Percentiles rank a stretch among this genome's conserved stretches.
phyloP scores from a whole-genome alignment of 2,888 invertebrate species.

The Tipula confusa region DNA sequence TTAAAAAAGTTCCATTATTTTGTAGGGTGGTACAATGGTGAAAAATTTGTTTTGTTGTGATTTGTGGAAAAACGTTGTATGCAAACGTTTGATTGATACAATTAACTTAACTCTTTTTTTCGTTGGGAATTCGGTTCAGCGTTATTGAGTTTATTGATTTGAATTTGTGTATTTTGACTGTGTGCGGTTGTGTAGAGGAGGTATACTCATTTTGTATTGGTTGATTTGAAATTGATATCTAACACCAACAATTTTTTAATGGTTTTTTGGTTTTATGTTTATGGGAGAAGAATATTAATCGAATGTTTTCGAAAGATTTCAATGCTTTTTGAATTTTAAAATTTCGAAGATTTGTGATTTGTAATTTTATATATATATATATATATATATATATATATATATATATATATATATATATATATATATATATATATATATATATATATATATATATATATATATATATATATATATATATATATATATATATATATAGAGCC shows the following conservation, averaged over 20 bases:
- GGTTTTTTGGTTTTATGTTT: background rate
- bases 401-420: too few relatives aligned
- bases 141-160: background rate
- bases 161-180: background rate
- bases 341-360: too few relatives aligned
- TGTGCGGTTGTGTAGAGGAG: background rate
- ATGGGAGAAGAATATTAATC: background rate
- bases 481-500: too few relatives aligned
- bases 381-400: too few relatives aligned
- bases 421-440: too few relatives aligned
- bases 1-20: background rate
- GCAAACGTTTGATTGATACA: background rate
- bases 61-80: background rate
- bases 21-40: background rate
- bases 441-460: too few relatives aligned
- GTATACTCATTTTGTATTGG: conserved; percentile 12
- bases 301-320: conserved; percentile 12
- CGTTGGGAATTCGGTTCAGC: background rate
- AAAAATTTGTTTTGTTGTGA: background rate
- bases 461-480: too few relatives aligned
- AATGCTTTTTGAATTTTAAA: background rate
- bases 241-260: background rate
- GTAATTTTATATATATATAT: too few relatives aligned
- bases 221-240: background rate
- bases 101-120: background rate